phyloP scores from a whole-genome alignment of 23 tunicate genomes.

The Corella eumyota region DNA sequence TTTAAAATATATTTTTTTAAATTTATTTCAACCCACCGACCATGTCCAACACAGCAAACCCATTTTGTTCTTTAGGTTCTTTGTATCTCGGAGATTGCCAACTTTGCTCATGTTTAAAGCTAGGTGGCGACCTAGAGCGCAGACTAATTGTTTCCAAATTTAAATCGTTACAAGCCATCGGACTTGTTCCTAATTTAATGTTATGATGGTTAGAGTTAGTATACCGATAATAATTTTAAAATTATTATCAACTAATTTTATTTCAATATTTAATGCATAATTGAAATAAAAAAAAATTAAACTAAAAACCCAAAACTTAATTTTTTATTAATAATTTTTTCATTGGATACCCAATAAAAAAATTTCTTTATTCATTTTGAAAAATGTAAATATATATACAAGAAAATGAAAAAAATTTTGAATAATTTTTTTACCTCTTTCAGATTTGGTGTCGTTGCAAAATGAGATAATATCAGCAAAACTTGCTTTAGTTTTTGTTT shows the following conservation, averaged over 20 bases:
- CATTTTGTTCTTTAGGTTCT: constrained; percentile 31
- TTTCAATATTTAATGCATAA: too few species aligned
- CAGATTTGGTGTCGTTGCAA: constrained; percentile 41
- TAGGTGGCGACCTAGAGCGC: constrained; percentile 26
- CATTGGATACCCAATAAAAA: too few species aligned
- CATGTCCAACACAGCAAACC: constrained; percentile 30
- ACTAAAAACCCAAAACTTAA: too few species aligned
- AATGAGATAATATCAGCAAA: constrained; percentile 60
- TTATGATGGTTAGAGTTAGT: too few species aligned
- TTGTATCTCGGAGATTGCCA: constrained; percentile 34
- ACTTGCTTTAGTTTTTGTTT: constrained; percentile 36
- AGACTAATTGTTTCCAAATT: constrained; percentile 31
- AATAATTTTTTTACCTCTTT: constrained; percentile 29
- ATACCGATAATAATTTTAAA: too few species aligned
- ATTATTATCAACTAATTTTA: too few species aligned
- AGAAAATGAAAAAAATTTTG: too few species aligned
- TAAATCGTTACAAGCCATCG: constrained; percentile 8
- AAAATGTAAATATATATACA: too few species aligned
- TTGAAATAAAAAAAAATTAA: too few species aligned
- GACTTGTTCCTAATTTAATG: too few species aligned
- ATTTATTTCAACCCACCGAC: constrained; percentile 8
- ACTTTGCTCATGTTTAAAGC: constrained; percentile 5
- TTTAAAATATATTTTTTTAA: not conserved
- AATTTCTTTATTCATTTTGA: too few species aligned
- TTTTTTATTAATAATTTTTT: too few species aligned